Conservation (phyloP, 2,797 vertebrate genomes). For the Pyrocephalus nanus region DNA sequence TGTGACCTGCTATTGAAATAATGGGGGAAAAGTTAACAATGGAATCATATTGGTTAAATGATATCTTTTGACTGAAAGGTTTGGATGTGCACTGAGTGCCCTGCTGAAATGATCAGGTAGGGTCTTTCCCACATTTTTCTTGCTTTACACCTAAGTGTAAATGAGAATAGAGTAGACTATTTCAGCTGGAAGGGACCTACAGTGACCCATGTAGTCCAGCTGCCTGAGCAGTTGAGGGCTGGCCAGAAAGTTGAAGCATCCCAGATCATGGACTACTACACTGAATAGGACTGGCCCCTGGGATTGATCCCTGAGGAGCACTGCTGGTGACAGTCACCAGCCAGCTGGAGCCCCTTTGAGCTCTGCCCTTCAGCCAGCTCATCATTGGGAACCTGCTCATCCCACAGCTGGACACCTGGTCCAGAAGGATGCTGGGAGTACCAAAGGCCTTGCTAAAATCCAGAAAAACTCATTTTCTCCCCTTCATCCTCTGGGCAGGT, state of each 20-base stretch:
- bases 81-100: neutral
- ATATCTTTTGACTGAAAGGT: neutral
- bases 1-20: neutral
- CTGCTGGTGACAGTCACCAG: accelerated
- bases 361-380: neutral
- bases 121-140: neutral
- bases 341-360: neutral
- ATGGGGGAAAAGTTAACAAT: neutral
- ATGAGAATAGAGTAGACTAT: neutral
- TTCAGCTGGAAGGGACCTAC: neutral
- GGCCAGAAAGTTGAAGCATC: neutral
- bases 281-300: neutral
- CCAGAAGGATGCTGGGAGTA: neutral
- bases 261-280: accelerated
- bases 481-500: neutral
- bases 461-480: neutral
- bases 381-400: neutral
- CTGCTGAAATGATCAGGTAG: neutral
- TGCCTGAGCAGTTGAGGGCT: neutral
- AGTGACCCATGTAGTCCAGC: neutral
- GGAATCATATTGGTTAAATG: neutral
- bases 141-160: neutral
- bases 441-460: neutral
- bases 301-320: neutral
- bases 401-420: accelerated